A percentile compares a stretch with the other conserved stretches of the same genome.
Conservation (phyloP, 2,888 invertebrate species). For the Cataglyphis altisquamis region DNA sequence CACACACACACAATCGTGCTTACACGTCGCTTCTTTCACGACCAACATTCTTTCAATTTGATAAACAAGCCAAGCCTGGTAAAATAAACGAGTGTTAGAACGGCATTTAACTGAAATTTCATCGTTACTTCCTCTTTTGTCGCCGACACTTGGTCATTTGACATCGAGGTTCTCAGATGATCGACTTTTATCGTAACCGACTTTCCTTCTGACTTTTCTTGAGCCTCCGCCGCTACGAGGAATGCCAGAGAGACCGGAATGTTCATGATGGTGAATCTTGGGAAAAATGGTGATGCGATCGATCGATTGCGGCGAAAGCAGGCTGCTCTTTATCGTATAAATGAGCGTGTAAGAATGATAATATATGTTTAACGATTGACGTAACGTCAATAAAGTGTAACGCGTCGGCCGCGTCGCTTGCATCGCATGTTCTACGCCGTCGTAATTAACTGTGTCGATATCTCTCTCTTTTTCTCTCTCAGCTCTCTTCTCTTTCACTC, state of each 20-base stretch:
- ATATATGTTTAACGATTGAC: constrained; percentile 37
- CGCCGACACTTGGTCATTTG: neutral
- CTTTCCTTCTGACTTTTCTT: constrained; percentile 64
- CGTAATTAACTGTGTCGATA: constrained; percentile 44
- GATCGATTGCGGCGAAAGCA: constrained; percentile 41
- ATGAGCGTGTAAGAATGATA: constrained; percentile 7
- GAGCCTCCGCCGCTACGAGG: neutral
- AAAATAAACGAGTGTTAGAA: neutral
- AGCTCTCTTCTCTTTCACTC: neutral
- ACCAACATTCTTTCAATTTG: neutral
- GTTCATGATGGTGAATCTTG: constrained; percentile 4
- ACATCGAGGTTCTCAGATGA: constrained; percentile 41
- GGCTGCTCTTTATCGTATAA: neutral
- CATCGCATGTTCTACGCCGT: neutral
- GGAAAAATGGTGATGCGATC: neutral
- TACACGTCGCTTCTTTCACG: neutral
- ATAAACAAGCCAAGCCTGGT: neutral
- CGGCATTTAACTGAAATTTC: neutral
- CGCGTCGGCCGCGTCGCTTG: neutral
- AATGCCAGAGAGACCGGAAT: constrained; percentile 20
- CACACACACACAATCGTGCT: neutral
- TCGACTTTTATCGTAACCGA: constrained; percentile 58
- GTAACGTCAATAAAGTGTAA: constrained; percentile 49
- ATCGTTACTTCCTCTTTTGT: neutral
- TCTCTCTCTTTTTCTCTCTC: neutral